A percentile compares a stretch with the other conserved stretches of the same genome.
These are phyloP conservation scores for Percopsis omiscomaycus DNA, from an alignment of 2,797 vertebrate genomes.

Conservation along the genomic window DNA sequence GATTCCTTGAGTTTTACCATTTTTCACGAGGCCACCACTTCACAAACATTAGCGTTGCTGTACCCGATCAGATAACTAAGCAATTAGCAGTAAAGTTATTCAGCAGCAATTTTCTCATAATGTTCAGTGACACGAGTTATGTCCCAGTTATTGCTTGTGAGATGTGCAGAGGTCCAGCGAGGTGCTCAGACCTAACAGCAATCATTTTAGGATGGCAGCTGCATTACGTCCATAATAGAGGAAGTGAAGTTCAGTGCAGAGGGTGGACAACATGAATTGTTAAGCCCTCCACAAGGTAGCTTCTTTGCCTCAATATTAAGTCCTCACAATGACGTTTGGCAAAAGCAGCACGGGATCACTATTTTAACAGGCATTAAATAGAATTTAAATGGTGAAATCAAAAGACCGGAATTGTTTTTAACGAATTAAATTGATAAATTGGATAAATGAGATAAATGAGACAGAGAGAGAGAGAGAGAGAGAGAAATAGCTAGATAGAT, in stretches of 20 bases:
- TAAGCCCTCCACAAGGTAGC: constrained; percentile 12
- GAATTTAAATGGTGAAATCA: background rate
- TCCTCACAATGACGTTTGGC: too few relatives aligned
- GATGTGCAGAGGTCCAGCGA: constrained; percentile 25
- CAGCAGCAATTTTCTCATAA: background rate
- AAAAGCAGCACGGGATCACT: too few relatives aligned
- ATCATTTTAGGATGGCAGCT: constrained; percentile 23
- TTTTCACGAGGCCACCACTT: constrained; percentile 13
- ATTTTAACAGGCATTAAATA: too few relatives aligned
- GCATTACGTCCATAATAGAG: constrained; percentile 49
- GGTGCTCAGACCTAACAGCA: constrained; percentile 29
- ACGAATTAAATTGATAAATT: background rate
- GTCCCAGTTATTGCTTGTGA: constrained; percentile 36
- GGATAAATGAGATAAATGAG: background rate
- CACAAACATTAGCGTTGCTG: background rate
- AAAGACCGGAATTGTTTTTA: background rate
- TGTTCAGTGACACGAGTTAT: constrained; percentile 11
- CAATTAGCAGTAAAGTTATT: constrained; percentile 22
- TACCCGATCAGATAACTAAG: constrained; percentile 18
- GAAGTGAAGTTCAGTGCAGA: constrained; percentile 29
- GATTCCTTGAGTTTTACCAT: constrained; percentile 8
- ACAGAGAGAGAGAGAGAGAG: background rate
- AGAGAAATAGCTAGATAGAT: too few relatives aligned
- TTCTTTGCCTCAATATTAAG: too few relatives aligned
- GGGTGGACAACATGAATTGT: background rate